Evolutionary conservation across 2,113 vertebrate species (phyloP).

Genomic region (Prunella himalayana): DNA sequence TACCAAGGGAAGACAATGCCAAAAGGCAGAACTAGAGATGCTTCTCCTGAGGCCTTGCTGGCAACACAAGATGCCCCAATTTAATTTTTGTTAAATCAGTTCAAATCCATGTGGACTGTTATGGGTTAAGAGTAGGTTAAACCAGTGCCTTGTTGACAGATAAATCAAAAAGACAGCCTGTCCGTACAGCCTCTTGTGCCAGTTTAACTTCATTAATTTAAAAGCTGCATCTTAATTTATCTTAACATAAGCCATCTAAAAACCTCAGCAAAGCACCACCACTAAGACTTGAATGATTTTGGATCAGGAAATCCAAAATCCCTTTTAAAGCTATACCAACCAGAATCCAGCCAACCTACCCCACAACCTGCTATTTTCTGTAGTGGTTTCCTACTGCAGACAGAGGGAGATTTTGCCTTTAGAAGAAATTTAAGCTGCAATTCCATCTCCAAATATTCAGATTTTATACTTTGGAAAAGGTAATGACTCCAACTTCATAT

Average conservation of each 20-base stretch:
- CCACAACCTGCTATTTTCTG: not conserved
- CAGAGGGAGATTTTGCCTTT: not conserved
- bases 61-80: constrained; percentile 36
- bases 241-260: not conserved
- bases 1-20: constrained; percentile 51
- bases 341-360: not conserved
- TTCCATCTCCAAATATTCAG: not conserved
- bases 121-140: constrained; percentile 53
- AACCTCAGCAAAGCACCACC: not conserved
- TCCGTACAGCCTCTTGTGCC: not conserved
- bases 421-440: not conserved
- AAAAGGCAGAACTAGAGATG: constrained; percentile 52
- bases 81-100: constrained; percentile 58
- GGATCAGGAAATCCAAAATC: not conserved
- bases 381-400: not conserved
- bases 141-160: constrained; percentile 31
- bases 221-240: not conserved
- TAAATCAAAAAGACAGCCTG: constrained; percentile 55
- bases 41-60: constrained; percentile 42
- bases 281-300: not conserved
- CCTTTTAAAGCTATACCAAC: not conserved
- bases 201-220: constrained; percentile 26
- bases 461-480: not conserved
- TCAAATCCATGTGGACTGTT: constrained; percentile 15
- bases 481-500: not conserved